These are phyloP conservation scores for Punctoribates punctum DNA, from an alignment of 2,888 invertebrate species.

Conservation along the genomic window DNA sequence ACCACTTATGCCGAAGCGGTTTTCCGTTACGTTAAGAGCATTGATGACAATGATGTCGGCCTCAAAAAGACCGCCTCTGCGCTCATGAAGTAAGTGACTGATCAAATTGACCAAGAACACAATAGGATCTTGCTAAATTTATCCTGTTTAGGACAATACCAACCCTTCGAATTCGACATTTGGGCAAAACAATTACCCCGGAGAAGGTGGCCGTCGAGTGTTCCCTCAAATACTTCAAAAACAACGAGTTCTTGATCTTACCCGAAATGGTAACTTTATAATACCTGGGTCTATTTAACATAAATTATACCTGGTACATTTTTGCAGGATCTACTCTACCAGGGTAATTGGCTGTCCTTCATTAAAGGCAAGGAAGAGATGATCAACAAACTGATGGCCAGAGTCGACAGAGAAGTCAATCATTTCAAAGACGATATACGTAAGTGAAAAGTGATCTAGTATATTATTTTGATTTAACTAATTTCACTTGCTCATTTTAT, in stretches of 20 bases:
- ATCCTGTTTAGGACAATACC: not conserved
- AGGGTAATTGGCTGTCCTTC: not conserved
- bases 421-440: no score
- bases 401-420: not conserved
- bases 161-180: not conserved
- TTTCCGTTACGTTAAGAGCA: constrained; percentile 2
- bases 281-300: not conserved
- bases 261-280: not conserved
- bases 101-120: no score
- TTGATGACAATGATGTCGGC: not conserved
- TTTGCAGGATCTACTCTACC: not conserved
- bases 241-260: not conserved
- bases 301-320: not conserved
- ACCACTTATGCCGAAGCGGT: constrained; percentile 4
- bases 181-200: constrained; percentile 32
- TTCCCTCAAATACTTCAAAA: not conserved
- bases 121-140: no score
- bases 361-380: not conserved
- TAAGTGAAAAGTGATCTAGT: no score
- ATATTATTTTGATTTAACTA: no score
- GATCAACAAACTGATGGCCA: not conserved
- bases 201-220: constrained; percentile 1
- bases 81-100: constrained; percentile 12
- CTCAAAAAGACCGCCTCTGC: not conserved
- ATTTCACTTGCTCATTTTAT: no score